Percentiles rank a stretch among this genome's conserved stretches.
phyloP scores from a whole-genome alignment of 30 jellyfish, hydroid and myxozoan genomes.

The Calvadosia cruxmelitensis region DNA sequence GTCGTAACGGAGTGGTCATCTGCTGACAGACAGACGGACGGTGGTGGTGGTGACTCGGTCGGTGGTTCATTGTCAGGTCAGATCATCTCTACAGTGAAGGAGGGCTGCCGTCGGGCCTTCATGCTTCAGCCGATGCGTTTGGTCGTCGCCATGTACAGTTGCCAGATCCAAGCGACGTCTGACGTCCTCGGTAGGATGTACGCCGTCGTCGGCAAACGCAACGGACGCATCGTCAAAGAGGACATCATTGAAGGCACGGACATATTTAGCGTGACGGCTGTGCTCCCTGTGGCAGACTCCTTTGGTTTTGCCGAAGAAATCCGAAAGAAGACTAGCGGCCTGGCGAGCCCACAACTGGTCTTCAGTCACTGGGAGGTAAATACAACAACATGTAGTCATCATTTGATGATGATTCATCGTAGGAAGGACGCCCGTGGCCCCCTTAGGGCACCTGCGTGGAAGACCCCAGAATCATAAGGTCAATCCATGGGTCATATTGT shows the following conservation, averaged over 20 bases:
- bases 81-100: slow-evolving; percentile 77
- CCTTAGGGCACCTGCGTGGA: no score
- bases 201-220: slow-evolving; percentile 86
- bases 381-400: background rate
- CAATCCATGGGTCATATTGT: no score
- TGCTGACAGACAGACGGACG: background rate
- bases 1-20: slow-evolving; percentile 62
- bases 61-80: slow-evolving; percentile 89
- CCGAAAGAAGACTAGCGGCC: slow-evolving; percentile 94
- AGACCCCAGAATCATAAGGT: no score
- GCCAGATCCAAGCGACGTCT: slow-evolving; percentile 94
- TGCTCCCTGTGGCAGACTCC: slow-evolving; percentile 92
- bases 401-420: no score
- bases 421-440: no score
- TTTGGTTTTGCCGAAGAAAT: slow-evolving; percentile 99
- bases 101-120: slow-evolving; percentile 95
- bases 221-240: slow-evolving; percentile 72
- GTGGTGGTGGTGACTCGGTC: background rate
- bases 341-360: slow-evolving; percentile 90
- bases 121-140: slow-evolving; percentile 95
- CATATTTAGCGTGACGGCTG: slow-evolving; percentile 64
- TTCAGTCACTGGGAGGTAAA: slow-evolving; percentile 98
- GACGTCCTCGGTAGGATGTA: slow-evolving; percentile 90
- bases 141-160: slow-evolving; percentile 94
- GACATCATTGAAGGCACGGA: slow-evolving; percentile 96